Base-by-base conservation (phyloP, 2,113 vertebrate species). In the Gallinago media region DNA sequence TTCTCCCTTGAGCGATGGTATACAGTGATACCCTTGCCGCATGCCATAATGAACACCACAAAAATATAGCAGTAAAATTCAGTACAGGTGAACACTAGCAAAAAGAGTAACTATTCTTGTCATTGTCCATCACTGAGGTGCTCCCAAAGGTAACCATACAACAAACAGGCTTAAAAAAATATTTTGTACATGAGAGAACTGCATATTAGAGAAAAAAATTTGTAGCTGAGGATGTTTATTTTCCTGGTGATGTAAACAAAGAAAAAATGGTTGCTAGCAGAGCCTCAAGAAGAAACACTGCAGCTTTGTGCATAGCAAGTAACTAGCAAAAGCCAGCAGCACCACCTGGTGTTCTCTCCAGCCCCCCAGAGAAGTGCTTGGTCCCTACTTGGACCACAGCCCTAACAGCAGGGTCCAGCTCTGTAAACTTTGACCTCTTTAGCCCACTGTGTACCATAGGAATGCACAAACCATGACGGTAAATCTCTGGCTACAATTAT, bases 271-370 rank as follows among this genome's bases (percentile, higher is more conserved):
- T 72, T 90, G 50, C 72, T 70, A 81, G 40, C 73, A 92, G 88
- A 83, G 23, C 52, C 56, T 65, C 8, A 12, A 58, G 73, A 70
- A 73, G 38, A 42, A 62, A 27, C 15, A n/a, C 38, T 58, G 90
- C 81, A 59, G 75, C 21, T 55, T 49, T n/a, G 56, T 6, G 76
- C 70, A 3, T 8, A 29, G 29, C 17, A 32, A 62, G 9, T 1
- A 59, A 63, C 58, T 72, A 61, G 9, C 31, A 34, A 96, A 78
- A 88, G 42, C 59, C 67, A 38, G 23, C 59, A 93, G 97, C 97
- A 98, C 97, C 98, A 98, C 59, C 98, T 98, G 95, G 87, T 94
- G 98, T 85, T 81, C 80, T 52, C 38, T 66, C 6, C 8, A 59
- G 29, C 8, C 7, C 15, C 21, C 9, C 21, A n/a, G 61, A 72